These are phyloP conservation scores for Clinocottus analis DNA, from an alignment of 2,113 vertebrate species.

Conservation along the genomic window DNA sequence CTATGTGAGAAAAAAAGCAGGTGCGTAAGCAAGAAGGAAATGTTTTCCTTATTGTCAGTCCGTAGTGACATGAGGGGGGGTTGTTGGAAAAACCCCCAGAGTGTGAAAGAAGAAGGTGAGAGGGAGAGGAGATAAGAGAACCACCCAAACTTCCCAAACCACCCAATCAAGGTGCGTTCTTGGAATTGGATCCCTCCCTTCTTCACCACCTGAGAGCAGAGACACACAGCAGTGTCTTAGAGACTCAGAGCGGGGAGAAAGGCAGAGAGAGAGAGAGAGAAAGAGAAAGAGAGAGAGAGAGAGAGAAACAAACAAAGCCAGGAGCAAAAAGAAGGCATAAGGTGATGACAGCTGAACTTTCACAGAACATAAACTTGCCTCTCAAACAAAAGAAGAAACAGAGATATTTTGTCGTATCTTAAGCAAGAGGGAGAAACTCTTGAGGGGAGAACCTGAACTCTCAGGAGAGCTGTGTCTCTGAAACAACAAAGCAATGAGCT, in stretches of 20 bases:
- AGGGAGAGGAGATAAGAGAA: slow-evolving; percentile 47
- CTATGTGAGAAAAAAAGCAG: slow-evolving; percentile 6
- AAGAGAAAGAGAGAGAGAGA: too few relatives aligned
- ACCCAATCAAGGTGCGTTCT: slow-evolving; percentile 73
- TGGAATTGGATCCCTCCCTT: slow-evolving; percentile 76
- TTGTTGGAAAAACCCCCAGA: slow-evolving; percentile 32
- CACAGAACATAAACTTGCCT: slow-evolving; percentile 12
- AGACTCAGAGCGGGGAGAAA: slow-evolving; percentile 32
- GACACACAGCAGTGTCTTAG: slow-evolving; percentile 70
- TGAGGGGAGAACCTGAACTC: slow-evolving; percentile 42
- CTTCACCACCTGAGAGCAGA: slow-evolving; percentile 75
- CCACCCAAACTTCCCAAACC: slow-evolving; percentile 76
- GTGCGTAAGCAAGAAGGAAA: slow-evolving; percentile 38
- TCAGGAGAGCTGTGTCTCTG: slow-evolving; percentile 47
- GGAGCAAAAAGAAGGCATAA: slow-evolving; percentile 29
- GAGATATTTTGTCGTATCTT: background rate
- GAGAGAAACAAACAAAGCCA: slow-evolving; percentile 40
- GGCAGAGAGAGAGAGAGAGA: too few relatives aligned
- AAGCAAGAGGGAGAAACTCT: slow-evolving; percentile 19
- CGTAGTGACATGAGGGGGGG: slow-evolving; percentile 7
- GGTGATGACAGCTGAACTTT: slow-evolving; percentile 25
- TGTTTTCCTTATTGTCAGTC: slow-evolving; percentile 1
- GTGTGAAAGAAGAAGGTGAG: slow-evolving; percentile 14
- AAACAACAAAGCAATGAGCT: slow-evolving; percentile 66
- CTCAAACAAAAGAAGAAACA: slow-evolving; percentile 20